phyloP scores from a whole-genome alignment of 2,888 invertebrate species.

The Chalcosyrphus nemorum region DNA sequence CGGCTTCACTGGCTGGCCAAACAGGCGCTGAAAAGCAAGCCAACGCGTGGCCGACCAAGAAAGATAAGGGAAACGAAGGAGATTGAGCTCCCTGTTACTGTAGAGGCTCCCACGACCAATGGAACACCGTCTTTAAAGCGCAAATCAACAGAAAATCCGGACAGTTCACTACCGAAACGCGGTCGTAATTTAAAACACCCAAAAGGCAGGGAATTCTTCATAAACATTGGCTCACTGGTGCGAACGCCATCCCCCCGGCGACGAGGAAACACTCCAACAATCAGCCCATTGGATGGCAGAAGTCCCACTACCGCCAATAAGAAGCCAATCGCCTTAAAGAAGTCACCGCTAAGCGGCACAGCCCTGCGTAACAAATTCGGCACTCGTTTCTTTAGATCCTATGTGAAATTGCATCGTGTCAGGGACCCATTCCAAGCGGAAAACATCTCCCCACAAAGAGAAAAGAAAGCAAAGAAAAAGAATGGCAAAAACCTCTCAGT shows the following conservation, averaged over 20 bases:
- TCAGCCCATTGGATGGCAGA: neutral
- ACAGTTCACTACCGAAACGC: conserved; percentile 15
- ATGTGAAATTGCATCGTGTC: conserved; percentile 66
- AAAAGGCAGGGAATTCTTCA: conserved; percentile 44
- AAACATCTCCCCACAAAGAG: neutral
- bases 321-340: conserved; percentile 10
- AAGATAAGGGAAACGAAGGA: neutral
- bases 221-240: conserved; percentile 31
- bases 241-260: conserved; percentile 41
- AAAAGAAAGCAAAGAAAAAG: conserved; percentile 57
- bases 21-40: neutral
- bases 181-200: conserved; percentile 9
- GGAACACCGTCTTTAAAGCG: conserved; percentile 23
- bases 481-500: conserved; percentile 66
- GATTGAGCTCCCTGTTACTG: too few species aligned
- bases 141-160: neutral
- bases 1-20: conserved; percentile 16
- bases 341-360: neutral
- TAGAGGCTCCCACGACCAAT: neutral
- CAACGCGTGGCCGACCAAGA: conserved; percentile 4
- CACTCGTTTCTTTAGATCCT: conserved; percentile 67
- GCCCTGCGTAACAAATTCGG: conserved; percentile 61
- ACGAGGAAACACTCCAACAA: neutral
- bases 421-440: neutral
- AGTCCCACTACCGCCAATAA: neutral